Conservation (phyloP, 2,888 invertebrate species). For the Thereva nobilitata region DNA sequence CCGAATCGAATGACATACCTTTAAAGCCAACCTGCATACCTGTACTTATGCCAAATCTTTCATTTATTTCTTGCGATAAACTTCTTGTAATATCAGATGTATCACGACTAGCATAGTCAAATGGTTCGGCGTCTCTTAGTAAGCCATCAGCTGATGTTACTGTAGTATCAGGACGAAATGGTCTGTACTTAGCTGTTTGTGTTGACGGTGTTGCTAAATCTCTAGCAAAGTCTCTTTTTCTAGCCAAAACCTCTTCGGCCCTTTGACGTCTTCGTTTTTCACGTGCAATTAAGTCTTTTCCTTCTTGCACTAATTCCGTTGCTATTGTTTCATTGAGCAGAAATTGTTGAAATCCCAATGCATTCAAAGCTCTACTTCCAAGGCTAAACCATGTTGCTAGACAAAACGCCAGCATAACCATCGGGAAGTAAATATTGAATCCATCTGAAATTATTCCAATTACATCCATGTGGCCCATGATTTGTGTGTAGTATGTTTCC, state of each 20-base stretch:
- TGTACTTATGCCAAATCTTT: conserved; percentile 69
- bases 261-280: conserved; percentile 82
- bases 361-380: conserved; percentile 86
- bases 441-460: conserved; percentile 95
- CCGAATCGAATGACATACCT: conserved; percentile 53
- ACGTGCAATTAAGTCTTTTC: conserved; percentile 86
- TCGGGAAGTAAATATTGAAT: conserved; percentile 99
- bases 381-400: conserved; percentile 92
- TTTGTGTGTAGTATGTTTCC: conserved; percentile 95
- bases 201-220: conserved; percentile 48
- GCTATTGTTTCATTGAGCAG: conserved; percentile 93
- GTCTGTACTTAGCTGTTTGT: conserved; percentile 42
- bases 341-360: conserved; percentile 96
- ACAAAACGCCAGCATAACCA: conserved; percentile 91
- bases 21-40: conserved; percentile 59
- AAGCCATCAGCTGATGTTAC: conserved; percentile 64
- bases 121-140: conserved; percentile 73
- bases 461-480: conserved; percentile 99
- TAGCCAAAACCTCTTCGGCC: conserved; percentile 75
- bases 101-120: conserved; percentile 66
- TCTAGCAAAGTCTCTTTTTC: conserved; percentile 61
- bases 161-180: conserved; percentile 35
- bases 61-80: conserved; percentile 64
- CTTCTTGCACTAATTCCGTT: conserved; percentile 91
- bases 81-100: conserved; percentile 54